Conservation (phyloP, 2,888 invertebrate species). For the Liposcelis brunnea region DNA sequence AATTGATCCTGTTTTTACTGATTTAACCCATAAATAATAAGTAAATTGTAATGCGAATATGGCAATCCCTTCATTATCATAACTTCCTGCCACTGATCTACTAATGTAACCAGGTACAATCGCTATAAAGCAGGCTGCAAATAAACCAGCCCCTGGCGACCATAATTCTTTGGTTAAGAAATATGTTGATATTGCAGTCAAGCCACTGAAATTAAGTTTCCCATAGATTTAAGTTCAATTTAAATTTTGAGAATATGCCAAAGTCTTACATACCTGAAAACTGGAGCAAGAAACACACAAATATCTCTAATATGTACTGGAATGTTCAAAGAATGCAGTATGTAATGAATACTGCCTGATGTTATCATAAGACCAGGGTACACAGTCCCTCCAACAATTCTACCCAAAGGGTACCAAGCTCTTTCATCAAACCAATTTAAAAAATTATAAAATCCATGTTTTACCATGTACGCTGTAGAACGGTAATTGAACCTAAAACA, state of each 20-base stretch:
- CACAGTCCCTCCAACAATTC: constrained; percentile 98
- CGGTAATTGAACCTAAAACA: constrained; percentile 90
- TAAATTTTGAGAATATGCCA: too few species aligned
- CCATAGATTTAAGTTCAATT: too few species aligned
- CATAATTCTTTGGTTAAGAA: constrained; percentile 93
- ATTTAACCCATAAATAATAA: constrained; percentile 94
- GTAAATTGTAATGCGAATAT: constrained; percentile 99
- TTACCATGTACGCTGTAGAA: constrained; percentile 96
- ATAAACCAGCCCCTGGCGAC: constrained; percentile 89
- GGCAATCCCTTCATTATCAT: constrained; percentile 99
- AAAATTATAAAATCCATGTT: constrained; percentile 98
- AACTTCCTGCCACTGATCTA: constrained; percentile 96
- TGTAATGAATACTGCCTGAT: constrained; percentile 90
- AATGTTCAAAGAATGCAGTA: constrained; percentile 80
- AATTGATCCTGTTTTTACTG: constrained; percentile 92
- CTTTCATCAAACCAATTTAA: constrained; percentile 99
- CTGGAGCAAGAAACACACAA: constrained; percentile 95
- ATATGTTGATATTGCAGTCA: constrained; percentile 95
- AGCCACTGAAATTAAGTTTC: constrained; percentile 59
- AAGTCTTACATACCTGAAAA: constrained; percentile 62
- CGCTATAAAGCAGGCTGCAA: constrained; percentile 97
- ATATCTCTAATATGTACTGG: constrained; percentile 96
- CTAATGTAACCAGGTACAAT: constrained; percentile 99
- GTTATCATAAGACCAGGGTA: constrained; percentile 99
- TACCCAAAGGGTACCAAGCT: constrained; percentile 97